These are phyloP conservation scores for Heliocidaris erythrogramma DNA, from an alignment of 35 echinoderm and acorn worm species.

Conservation along the genomic window DNA sequence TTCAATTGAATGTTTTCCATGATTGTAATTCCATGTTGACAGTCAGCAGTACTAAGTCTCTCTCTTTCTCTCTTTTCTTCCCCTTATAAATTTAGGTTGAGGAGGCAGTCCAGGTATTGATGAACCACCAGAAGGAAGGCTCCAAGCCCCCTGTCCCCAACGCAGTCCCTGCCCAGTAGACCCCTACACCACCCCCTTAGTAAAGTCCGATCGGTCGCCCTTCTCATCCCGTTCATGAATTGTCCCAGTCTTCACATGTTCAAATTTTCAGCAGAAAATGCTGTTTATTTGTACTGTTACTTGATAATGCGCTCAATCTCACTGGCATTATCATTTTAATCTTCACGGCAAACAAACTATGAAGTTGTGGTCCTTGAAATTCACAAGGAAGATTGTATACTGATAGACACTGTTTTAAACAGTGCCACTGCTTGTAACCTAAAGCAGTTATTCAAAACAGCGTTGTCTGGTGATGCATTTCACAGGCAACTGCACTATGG, in stretches of 20 bases:
- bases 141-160: background rate
- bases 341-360: background rate
- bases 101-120: slow-evolving; percentile 39
- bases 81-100: slow-evolving; percentile 6
- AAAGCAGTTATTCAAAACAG: no score
- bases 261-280: background rate
- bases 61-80: background rate
- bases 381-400: no score
- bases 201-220: background rate
- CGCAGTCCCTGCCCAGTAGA: slow-evolving; percentile 5
- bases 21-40: no score
- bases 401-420: no score
- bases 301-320: no score
- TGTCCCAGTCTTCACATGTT: background rate
- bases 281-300: background rate
- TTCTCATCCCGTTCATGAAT: background rate
- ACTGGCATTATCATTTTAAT: background rate
- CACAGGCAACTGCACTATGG: background rate
- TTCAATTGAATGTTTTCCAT: no score
- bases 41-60: background rate
- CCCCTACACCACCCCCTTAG: background rate
- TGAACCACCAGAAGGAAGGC: slow-evolving; percentile 50
- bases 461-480: background rate
- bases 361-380: no score
- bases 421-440: no score